phyloP scores from a whole-genome alignment of 2,888 invertebrate genomes.

The Machimus rusticus region DNA sequence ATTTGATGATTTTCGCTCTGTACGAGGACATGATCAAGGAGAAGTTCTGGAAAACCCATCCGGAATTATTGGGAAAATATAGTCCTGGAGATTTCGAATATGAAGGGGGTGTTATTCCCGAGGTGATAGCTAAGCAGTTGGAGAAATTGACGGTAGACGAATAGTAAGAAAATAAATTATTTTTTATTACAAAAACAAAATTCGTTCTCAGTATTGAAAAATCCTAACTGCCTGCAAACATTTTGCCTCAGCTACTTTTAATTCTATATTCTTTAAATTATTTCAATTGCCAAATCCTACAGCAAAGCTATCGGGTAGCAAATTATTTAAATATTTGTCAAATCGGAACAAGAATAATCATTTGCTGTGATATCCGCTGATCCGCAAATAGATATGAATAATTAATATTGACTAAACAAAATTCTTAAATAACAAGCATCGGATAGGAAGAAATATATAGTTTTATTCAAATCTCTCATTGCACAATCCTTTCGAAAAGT shows the following conservation, averaged over 20 bases:
- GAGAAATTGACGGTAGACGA: background rate
- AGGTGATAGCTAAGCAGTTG: background rate
- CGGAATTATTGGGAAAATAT: constrained; percentile 66
- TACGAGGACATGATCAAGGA: constrained; percentile 87
- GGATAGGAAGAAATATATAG: background rate
- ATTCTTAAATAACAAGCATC: background rate
- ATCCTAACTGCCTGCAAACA: background rate
- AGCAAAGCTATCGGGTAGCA: no score
- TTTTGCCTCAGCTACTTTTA: no score
- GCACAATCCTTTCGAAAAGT: background rate
- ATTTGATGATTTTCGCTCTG: constrained; percentile 70
- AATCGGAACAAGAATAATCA: no score
- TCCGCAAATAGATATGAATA: no score
- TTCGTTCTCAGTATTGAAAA: background rate
- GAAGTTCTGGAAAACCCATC: constrained; percentile 82
- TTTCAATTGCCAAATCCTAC: no score
- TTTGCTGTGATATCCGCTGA: no score
- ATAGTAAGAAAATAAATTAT: background rate
- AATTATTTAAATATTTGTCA: no score
- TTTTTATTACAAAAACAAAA: background rate
- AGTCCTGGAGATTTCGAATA: constrained; percentile 53
- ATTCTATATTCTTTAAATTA: background rate
- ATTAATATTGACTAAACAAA: background rate
- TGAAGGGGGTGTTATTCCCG: background rate
- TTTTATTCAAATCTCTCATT: constrained; percentile 6